Base-by-base conservation (phyloP, 2,888 invertebrate genomes). In the Campoplex nolae region DNA sequence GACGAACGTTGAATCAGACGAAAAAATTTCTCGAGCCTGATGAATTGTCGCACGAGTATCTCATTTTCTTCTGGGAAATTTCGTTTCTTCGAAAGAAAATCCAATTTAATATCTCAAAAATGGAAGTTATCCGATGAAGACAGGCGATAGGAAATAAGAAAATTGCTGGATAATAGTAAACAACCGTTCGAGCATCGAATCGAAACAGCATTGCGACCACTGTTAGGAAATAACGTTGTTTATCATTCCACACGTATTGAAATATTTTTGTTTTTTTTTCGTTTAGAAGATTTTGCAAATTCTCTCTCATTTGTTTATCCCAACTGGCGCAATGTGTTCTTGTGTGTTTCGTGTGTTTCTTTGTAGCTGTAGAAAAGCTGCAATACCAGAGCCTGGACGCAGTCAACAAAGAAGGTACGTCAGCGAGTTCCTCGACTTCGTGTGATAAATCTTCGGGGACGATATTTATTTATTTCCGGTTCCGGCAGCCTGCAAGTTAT, bases 361-460 rank as follows among this genome's bases (percentile, higher is more conserved):
- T 92, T 92, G 93, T 95, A 94, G 94, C 95, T 95, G 95, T 95
- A 93, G 95, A 95, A 92, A 95, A 95, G 93, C 95, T 95, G 94
- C 96, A 95, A 92, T 96, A 96, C 95, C 96, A 96, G 94, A 96
- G 96, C 95, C 95, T 96, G 95, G 96, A 96, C 94, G 95, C 96
- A 93, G 96, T 96, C 93, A 96, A 96, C 94, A 95, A 95, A 92
- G 95, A 96, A 96, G 96, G 96, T 96, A 96, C 93, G 95, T 94
- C 90, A 89, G 32, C 86, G 80, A 81, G 67, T 78, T 77, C 76
- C 54, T 76, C 80, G 71, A 67, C 32, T 73, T 51, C 54, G 28
- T 73, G 28, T 16, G 28, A 54, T 23, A 6, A n/a, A 38, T 79
- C 48, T 42, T 58, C 48, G 32, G n/a, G 38, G 23, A 56, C 78